Conservation (phyloP, 2,797 vertebrate genomes). For the Heliangelus exortis region DNA sequence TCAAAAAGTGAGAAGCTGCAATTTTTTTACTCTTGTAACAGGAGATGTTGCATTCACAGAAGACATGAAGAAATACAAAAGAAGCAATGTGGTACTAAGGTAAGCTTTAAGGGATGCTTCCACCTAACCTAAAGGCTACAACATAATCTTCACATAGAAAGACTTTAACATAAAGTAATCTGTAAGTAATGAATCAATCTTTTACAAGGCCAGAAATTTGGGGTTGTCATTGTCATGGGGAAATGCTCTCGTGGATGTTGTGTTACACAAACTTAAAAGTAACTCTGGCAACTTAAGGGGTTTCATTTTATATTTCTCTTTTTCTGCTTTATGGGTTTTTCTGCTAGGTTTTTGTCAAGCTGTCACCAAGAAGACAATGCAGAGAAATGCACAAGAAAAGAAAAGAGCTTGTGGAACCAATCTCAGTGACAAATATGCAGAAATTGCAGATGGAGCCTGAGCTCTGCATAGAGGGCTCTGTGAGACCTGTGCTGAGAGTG, state of each 20-base stretch:
- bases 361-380: not conserved
- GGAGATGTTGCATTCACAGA: not conserved
- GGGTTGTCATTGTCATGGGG: not conserved
- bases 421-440: not conserved
- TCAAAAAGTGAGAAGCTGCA: slow-evolving; percentile 40
- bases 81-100: not conserved
- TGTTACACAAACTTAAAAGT: not conserved
- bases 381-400: not conserved
- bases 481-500: not conserved
- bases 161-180: not conserved
- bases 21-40: slow-evolving; percentile 31
- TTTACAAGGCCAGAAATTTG: not conserved
- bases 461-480: accelerated
- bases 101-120: not conserved
- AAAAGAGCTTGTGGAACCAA: not conserved
- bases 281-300: not conserved
- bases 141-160: not conserved
- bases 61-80: not conserved
- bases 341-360: not conserved
- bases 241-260: not conserved
- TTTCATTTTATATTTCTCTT: not conserved
- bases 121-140: not conserved
- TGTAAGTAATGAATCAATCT: not conserved
- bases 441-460: not conserved
- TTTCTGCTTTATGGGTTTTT: not conserved